Base-by-base conservation (phyloP, 2,888 invertebrate species). In the Caenorhabditis virilis region DNA sequence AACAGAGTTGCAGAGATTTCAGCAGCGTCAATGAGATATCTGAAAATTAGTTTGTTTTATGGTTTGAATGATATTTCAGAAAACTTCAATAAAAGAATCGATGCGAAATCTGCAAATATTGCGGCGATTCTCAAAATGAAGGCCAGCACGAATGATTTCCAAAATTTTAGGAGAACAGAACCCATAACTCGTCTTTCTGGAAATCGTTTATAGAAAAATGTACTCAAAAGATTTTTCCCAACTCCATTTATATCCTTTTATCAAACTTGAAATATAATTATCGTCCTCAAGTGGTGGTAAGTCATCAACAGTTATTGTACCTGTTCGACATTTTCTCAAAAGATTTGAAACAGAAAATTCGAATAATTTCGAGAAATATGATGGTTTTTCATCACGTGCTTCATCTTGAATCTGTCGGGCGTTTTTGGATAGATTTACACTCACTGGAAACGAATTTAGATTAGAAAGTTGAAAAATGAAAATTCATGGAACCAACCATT, bases 181-280 rank as follows among this genome's bases (percentile, higher is more conserved):
- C 51, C 45, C 11, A 64, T 54, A 5, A 64, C 56, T 47, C 64
- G 26, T 15, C 49, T n/a, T 23, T 64, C 64, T 64, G 50, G 45
- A 58, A 49, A 15, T 42, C 36, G 7, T 9, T 26, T 4, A 11
- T 23, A 39, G 16, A 9, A 36, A 4, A 9, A 4, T 5, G 36
- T 9, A 36, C 15, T 16, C 36, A n/a, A 16, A 36, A 36, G 13
- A n/a, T 30, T 9, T 2, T 22, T 16, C 11, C 46, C 18, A 23
- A 64, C 64, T 64, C 64, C 58, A 58, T 47, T 64, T 64, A 30
- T 51, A 55, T 27, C 64, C 64, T 33, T 50, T 54, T 57, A 64
- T 64, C 6, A 64, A 38, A 38, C 36, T 25, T 18, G 39, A 25
- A 5, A 54, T 51, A 22, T 47, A 43, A 16, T 64, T 54, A 15